Base-by-base conservation (phyloP, 2,888 invertebrate genomes). In the Rhynchonema sp. region DNA sequence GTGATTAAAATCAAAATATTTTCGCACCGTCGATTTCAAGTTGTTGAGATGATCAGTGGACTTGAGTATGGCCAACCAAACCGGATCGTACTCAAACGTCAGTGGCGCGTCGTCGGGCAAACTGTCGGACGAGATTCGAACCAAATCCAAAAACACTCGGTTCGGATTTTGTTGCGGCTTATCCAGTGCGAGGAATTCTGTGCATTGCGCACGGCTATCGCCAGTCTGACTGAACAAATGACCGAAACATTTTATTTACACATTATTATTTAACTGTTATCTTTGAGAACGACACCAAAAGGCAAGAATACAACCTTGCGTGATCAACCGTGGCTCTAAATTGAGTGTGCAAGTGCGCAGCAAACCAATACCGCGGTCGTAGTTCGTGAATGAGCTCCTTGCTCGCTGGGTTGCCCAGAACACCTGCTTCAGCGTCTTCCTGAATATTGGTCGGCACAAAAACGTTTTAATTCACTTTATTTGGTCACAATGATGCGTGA, bases 261-360 rank as follows among this genome's bases (percentile, higher is more conserved):
- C n/a, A n/a, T n/a, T n/a, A n/a, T n/a, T n/a, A n/a, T n/a, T n/a
- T n/a, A n/a, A n/a, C n/a, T n/a, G n/a, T n/a, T n/a, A n/a, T n/a
- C n/a, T n/a, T n/a, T n/a, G n/a, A n/a, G n/a, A n/a, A n/a, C n/a
- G n/a, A n/a, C n/a, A n/a, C n/a, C n/a, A n/a, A n/a, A n/a, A n/a
- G n/a, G n/a, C n/a, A n/a, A n/a, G n/a, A n/a, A n/a, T n/a, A n/a
- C n/a, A n/a, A n/a, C n/a, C n/a, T n/a, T n/a, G n/a, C n/a, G n/a
- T n/a, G n/a, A n/a, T n/a, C n/a, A n/a, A n/a, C 82, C 1, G 88
- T 66, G 0, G 94, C 96, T 20, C 86, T 83, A 78, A 92, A 98
- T 76, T 90, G 87, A 67, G 87, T 87, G 76, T 99, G 98, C 64
- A 99, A 78, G 79, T 99, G 98, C 30, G 92, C 98, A 13, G 92